phyloP scores from a whole-genome alignment of 2,113 vertebrate genomes.

The Etia nguti region DNA sequence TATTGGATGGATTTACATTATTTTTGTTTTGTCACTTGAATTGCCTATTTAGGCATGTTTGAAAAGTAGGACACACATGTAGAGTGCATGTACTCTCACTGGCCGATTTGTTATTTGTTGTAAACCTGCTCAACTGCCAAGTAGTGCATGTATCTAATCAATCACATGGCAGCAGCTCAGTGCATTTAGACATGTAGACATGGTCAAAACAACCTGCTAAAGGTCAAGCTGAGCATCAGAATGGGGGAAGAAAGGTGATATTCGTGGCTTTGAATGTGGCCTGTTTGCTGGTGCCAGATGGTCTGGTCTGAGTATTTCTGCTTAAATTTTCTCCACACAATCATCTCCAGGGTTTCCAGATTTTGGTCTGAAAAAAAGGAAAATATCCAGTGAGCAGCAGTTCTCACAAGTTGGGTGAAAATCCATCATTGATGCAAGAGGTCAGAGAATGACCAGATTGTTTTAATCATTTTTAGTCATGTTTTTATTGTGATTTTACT shows the following conservation, averaged over 20 bases:
- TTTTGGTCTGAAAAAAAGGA: not conserved
- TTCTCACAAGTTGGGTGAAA: not conserved
- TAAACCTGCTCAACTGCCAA: not conserved
- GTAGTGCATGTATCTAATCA: not conserved
- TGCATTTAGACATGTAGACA: not conserved
- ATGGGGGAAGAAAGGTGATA: not conserved
- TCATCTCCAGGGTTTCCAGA: not conserved
- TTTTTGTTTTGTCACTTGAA: not conserved
- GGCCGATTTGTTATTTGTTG: not conserved
- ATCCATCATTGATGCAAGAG: not conserved
- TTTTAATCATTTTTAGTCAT: not conserved
- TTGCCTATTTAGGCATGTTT: not conserved
- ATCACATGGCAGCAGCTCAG: not conserved
- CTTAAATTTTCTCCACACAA: not conserved
- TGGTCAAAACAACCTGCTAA: not conserved
- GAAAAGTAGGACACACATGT: not conserved
- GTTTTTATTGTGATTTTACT: not conserved
- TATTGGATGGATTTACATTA: constrained; percentile 65
- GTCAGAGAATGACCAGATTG: not conserved
- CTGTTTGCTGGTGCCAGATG: not conserved
- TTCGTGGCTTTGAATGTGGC: not conserved
- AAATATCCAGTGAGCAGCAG: not conserved
- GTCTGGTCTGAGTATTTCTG: not conserved
- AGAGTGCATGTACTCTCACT: not conserved
- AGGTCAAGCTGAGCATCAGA: not conserved